Conservation (phyloP, 30 jellyfish, hydroid and myxozoan genomes). For the Aurelia coerulea region DNA sequence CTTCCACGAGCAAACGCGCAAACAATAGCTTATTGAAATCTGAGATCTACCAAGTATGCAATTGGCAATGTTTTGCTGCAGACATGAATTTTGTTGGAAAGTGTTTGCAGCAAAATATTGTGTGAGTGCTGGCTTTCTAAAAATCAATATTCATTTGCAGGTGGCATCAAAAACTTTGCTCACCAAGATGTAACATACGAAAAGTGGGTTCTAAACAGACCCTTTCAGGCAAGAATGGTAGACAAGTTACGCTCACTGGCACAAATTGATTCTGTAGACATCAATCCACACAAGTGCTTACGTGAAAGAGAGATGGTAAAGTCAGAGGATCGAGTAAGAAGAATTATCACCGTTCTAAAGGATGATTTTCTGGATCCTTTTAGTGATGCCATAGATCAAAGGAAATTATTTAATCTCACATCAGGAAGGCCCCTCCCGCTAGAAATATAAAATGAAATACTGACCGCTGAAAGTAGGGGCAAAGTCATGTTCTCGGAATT, state of each 20-base stretch:
- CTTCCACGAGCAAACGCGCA: too few species aligned
- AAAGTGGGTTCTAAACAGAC: constrained; percentile 39
- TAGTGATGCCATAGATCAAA: constrained; percentile 1
- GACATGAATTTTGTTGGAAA: too few species aligned
- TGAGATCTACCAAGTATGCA: too few species aligned
- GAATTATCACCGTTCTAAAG: constrained; percentile 5
- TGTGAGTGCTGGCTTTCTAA: too few species aligned
- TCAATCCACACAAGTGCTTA: constrained; percentile 37
- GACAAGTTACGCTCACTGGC: not conserved
- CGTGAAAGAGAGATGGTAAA: constrained; percentile 19
- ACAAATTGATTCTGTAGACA: not conserved
- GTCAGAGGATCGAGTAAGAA: not conserved
- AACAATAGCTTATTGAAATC: too few species aligned
- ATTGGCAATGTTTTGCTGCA: too few species aligned
- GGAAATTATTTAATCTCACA: constrained; percentile 19
- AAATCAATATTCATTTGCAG: not conserved
- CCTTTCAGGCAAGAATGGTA: constrained; percentile 44
- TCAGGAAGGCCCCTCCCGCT: constrained; percentile 24
- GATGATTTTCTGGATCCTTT: constrained; percentile 30
- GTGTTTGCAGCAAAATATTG: too few species aligned
- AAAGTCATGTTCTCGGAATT: not conserved
- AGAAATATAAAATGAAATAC: too few species aligned
- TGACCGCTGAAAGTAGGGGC: too few species aligned
- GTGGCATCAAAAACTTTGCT: constrained; percentile 39
- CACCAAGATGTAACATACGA: constrained; percentile 28